These are phyloP conservation scores for Clamator glandarius DNA, from an alignment of 2,797 vertebrate genomes.

Conservation along the genomic window DNA sequence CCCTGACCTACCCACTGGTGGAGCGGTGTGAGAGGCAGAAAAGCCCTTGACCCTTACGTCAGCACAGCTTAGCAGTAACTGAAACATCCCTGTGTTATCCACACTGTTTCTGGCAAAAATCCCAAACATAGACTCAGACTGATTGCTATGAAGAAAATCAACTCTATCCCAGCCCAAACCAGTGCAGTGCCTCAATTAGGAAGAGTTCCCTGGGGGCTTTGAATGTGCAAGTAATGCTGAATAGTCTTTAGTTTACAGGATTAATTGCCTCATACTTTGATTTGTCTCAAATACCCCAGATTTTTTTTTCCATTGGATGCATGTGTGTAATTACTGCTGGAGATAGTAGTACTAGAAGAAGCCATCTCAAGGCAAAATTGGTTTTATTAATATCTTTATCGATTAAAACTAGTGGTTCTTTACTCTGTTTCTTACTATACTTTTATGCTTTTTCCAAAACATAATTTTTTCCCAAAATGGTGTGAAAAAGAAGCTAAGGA, in stretches of 20 bases:
- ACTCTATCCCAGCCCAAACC: too few relatives aligned
- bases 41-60: too few relatives aligned
- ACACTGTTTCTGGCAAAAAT: too few relatives aligned
- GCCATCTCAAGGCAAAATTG: constrained; percentile 14
- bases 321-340: not conserved
- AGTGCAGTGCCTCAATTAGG: not conserved
- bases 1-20: too few relatives aligned
- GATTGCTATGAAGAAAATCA: too few relatives aligned
- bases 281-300: not conserved
- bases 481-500: not conserved
- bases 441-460: not conserved
- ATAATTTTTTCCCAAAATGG: not conserved
- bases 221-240: not conserved
- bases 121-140: too few relatives aligned
- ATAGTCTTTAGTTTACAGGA: not conserved
- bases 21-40: too few relatives aligned
- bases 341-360: not conserved
- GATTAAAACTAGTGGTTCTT: not conserved
- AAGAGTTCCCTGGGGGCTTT: not conserved
- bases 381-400: constrained; percentile 31
- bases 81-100: too few relatives aligned
- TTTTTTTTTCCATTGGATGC: not conserved
- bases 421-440: not conserved
- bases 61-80: too few relatives aligned
- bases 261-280: not conserved